Conservation (phyloP, 1,140 invertebrate species). For the Sinonovacula constricta region DNA sequence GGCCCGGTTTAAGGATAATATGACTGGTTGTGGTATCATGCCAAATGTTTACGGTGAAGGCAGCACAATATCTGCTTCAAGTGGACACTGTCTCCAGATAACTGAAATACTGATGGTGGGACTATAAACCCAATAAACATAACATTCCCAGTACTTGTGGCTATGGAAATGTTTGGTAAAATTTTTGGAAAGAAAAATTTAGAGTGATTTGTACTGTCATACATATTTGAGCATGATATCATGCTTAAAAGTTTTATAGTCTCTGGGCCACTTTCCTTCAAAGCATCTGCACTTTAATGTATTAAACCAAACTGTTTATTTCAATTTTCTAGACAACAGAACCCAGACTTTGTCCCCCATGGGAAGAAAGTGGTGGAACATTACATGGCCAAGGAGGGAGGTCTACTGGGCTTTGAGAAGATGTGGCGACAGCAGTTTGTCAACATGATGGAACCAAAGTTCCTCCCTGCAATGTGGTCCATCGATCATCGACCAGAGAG, state of each 20-base stretch:
- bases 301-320: too few species aligned
- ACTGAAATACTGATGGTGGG: too few species aligned
- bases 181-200: background rate
- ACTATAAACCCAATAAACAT: too few species aligned
- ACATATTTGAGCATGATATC: background rate
- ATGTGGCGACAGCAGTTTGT: constrained; percentile 89
- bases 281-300: too few species aligned
- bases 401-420: constrained; percentile 84
- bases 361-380: constrained; percentile 84
- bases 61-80: background rate
- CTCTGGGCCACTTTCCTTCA: too few species aligned
- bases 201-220: background rate
- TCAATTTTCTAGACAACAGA: constrained; percentile 72
- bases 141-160: too few species aligned
- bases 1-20: too few species aligned
- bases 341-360: constrained; percentile 82
- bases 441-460: constrained; percentile 84
- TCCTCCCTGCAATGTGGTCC: constrained; percentile 87
- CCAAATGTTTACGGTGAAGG: too few species aligned
- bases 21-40: too few species aligned
- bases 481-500: constrained; percentile 56
- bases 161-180: background rate
- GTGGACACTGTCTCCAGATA: too few species aligned
- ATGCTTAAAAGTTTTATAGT: too few species aligned
- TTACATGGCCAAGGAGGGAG: constrained; percentile 79